These are phyloP conservation scores for Neolamprologus caudopunctatus DNA, from an alignment of 2,113 vertebrate genomes.

Conservation along the genomic window DNA sequence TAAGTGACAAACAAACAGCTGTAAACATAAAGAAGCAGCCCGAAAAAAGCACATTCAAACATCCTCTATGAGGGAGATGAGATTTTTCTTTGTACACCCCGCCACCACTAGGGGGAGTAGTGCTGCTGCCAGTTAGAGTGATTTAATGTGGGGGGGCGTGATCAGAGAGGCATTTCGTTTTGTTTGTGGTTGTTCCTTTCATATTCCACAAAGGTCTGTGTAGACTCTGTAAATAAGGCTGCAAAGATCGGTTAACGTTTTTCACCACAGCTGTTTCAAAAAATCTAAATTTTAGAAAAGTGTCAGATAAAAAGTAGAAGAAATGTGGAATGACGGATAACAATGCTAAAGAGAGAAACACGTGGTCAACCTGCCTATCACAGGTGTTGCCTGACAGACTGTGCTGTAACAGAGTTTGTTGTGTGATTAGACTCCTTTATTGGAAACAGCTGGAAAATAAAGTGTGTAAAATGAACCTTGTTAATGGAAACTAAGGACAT, in stretches of 20 bases:
- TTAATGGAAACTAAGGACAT: not conserved
- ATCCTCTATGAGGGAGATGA: rapidly evolving
- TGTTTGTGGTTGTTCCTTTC: not conserved
- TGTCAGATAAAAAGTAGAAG: not conserved
- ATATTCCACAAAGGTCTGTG: not conserved
- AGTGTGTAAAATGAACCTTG: not conserved
- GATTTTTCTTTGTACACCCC: not conserved
- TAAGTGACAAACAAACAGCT: not conserved
- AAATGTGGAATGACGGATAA: not conserved
- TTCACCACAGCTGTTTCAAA: not conserved
- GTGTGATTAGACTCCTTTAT: not conserved
- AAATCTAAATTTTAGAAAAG: not conserved
- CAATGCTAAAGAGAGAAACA: not conserved
- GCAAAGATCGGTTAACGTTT: not conserved
- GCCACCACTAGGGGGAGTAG: not conserved
- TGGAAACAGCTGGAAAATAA: not conserved
- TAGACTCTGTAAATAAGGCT: not conserved
- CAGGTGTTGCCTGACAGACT: not conserved
- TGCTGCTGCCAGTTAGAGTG: not conserved
- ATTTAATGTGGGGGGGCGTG: not conserved
- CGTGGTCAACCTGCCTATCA: not conserved
- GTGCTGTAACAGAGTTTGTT: not conserved
- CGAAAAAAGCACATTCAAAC: not conserved
- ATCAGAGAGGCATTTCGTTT: not conserved
- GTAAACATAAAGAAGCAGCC: not conserved